phyloP scores from a whole-genome alignment of 1,140 invertebrate genomes.

The Temnothorax curvispinosus region DNA sequence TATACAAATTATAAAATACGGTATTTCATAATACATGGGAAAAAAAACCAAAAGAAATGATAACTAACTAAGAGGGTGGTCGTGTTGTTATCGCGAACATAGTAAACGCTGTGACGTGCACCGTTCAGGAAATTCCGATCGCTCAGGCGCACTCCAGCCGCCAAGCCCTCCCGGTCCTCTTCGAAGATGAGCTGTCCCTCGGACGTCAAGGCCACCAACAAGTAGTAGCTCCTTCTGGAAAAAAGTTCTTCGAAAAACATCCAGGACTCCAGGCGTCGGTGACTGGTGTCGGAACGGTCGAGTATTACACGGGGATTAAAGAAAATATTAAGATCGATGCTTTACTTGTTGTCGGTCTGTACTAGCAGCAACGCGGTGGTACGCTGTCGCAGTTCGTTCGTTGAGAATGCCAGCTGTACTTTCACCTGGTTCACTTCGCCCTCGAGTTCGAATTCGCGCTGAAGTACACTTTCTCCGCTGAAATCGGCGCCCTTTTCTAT shows the following conservation, averaged over 20 bases:
- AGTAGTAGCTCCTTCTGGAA: constrained; percentile 92
- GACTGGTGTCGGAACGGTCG: not conserved
- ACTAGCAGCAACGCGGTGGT: constrained; percentile 92
- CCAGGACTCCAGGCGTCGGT: constrained; percentile 23
- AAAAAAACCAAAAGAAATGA: not conserved
- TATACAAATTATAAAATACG: constrained; percentile 1
- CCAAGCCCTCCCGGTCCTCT: constrained; percentile 92
- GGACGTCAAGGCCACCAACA: constrained; percentile 92
- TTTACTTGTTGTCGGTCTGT: constrained; percentile 93
- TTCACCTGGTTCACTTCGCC: constrained; percentile 91
- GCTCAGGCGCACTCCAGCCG: constrained; percentile 89
- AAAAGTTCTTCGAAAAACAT: constrained; percentile 67
- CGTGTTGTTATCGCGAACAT: constrained; percentile 90
- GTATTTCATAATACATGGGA: not conserved
- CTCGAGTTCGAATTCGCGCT: constrained; percentile 90
- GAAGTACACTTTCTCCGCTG: constrained; percentile 93
- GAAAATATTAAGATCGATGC: not conserved
- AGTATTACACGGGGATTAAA: not conserved
- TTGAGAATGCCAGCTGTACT: constrained; percentile 93
- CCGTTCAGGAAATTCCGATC: constrained; percentile 93
- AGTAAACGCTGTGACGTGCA: constrained; percentile 94
- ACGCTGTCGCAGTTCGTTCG: constrained; percentile 90
- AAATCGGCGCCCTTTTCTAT: constrained; percentile 95
- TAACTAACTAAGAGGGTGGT: constrained; percentile 88
- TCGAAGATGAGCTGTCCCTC: constrained; percentile 94